phyloP scores from a whole-genome alignment of 2,113 vertebrate genomes.

The Psilopsiagon aurifrons region DNA sequence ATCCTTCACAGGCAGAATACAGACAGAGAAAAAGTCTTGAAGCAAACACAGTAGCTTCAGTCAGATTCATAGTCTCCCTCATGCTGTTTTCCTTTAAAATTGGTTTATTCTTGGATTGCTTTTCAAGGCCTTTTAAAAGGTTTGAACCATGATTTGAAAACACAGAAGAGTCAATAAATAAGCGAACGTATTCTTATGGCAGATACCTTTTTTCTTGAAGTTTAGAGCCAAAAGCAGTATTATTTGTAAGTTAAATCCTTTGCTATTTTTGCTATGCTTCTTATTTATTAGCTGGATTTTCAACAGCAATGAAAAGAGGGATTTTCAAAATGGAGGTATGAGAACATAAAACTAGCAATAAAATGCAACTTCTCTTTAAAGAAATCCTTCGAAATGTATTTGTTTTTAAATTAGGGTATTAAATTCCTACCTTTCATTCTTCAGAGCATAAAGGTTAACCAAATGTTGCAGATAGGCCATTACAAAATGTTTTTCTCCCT shows the following conservation, averaged over 20 bases:
- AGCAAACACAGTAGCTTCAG: not conserved
- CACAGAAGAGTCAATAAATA: slow-evolving; percentile 32
- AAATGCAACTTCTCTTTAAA: not conserved
- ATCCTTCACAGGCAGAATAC: not conserved
- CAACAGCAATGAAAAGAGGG: not conserved
- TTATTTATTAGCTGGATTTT: slow-evolving; percentile 44
- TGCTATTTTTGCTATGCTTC: slow-evolving; percentile 29
- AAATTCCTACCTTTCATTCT: not conserved
- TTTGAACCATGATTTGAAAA: slow-evolving; percentile 31
- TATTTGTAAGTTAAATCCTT: slow-evolving; percentile 43
- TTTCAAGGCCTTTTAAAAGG: slow-evolving; percentile 31
- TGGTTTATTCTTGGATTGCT: slow-evolving; percentile 22
- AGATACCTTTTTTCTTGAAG: slow-evolving; percentile 44
- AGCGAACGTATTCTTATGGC: slow-evolving; percentile 20
- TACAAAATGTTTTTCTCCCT: not conserved
- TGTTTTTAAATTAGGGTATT: not conserved
- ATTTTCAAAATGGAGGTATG: slow-evolving; percentile 28
- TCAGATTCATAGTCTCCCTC: not conserved
- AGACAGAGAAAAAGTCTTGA: not conserved
- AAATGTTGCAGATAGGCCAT: not conserved
- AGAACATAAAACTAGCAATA: slow-evolving; percentile 35
- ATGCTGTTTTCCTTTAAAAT: not conserved
- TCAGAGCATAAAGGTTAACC: not conserved
- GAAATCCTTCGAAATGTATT: not conserved
- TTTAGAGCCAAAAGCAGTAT: slow-evolving; percentile 33